These are phyloP conservation scores for Xyrauchen texanus DNA, from an alignment of 2,113 vertebrate species.

Conservation along the genomic window DNA sequence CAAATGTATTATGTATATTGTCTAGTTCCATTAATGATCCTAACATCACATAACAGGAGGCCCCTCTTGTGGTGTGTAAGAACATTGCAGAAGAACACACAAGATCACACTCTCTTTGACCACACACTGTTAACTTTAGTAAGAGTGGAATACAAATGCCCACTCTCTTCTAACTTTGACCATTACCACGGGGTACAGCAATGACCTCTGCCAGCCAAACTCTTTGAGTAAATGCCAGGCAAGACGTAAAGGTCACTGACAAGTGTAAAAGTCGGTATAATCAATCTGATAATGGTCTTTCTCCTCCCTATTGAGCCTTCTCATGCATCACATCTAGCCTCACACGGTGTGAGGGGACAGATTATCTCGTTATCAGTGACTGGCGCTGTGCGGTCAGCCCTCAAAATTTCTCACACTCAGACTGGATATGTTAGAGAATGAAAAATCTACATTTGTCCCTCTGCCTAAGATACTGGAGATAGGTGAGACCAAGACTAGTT, in stretches of 20 bases:
- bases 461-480: too few relatives aligned
- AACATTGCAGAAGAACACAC: conserved; percentile 4
- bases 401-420: not conserved
- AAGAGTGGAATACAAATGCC: conserved; percentile 6
- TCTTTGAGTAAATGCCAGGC: conserved; percentile 17
- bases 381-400: not conserved
- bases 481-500: too few relatives aligned
- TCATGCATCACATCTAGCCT: conserved; percentile 23
- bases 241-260: conserved; percentile 17
- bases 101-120: not conserved
- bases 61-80: conserved; percentile 28
- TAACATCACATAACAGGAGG: conserved; percentile 3
- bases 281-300: conserved; percentile 41
- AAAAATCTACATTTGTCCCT: too few relatives aligned
- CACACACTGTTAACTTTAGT: not conserved
- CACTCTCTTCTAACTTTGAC: conserved; percentile 3
- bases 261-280: conserved; percentile 24
- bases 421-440: not conserved
- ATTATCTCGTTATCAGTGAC: conserved; percentile 38
- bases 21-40: too few relatives aligned
- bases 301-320: conserved; percentile 12
- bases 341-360: conserved; percentile 16
- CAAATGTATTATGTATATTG: too few relatives aligned
- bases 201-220: conserved; percentile 18
- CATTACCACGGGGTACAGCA: conserved; percentile 5